Evolutionary conservation across 2,113 vertebrate genomes (phyloP), one percentile per base, ranked within the genome.

Genomic region (Platichthys stellatus): DNA sequence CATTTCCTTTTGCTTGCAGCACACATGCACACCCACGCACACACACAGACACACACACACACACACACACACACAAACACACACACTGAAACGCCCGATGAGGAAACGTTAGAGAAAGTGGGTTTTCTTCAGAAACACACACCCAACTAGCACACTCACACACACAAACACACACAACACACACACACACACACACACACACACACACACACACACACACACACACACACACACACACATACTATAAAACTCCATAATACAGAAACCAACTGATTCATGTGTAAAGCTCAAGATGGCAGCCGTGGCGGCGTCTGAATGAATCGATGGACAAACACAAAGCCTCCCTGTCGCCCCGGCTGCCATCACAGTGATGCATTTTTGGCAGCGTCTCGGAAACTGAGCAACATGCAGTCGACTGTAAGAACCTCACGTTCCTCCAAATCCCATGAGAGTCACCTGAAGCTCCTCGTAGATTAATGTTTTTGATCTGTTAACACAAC

Each of bases 1-100:
- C 54, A 76, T 78, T 86, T 86, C 86, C 78, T 85, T 53, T 18
- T 51, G 49, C 60, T 11, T 62, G 49, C 9, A 38, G 4, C 20
- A 64, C 8, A 38, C 17, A 20, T 28, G 51, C 17, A 21, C 64
- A 53, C 61, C 60, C 80, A 77, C 54, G 65, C 20, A 63, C 54
- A 65, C 59, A 51, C 64, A 79, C 57, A 82, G 51, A 21, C 23
- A 15, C 56, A 76, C 65, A 58, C 28, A 38, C 35, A 61, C 20
- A 64, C 8, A 35, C 17, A 18, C 40, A 82, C 56, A 21, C 23
- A 14, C 56, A 76, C 65, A 58, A 28, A 35, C 3, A 61, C 18
- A 64, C 8, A 38, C 17, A 12, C 40, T 49, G 15, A 18, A 49
- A 49, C 5, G 45, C 45, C 54, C 65, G 59, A 61, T 38, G 13